phyloP scores from a whole-genome alignment of 1,140 invertebrate species.

The Micrasema minimum region DNA sequence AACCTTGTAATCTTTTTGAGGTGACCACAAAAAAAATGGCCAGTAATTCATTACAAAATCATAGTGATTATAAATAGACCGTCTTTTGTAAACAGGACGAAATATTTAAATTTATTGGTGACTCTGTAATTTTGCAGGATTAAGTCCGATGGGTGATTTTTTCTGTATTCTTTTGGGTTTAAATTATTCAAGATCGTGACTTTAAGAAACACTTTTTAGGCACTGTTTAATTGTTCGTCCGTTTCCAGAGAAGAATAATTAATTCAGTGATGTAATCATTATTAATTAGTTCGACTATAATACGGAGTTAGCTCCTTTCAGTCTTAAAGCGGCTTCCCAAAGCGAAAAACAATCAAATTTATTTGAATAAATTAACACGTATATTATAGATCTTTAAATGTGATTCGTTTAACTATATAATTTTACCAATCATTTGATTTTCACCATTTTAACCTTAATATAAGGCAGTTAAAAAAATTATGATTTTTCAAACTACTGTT shows the following conservation, averaged over 20 bases:
- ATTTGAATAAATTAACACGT: too few species aligned
- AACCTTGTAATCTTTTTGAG: too few species aligned
- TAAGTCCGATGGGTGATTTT: constrained; percentile 5
- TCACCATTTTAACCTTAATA: too few species aligned
- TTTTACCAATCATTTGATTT: too few species aligned
- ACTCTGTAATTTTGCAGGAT: constrained; percentile 13
- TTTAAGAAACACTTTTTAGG: not conserved
- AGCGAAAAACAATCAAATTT: too few species aligned
- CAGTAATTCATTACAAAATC: too few species aligned
- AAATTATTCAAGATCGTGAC: constrained; percentile 25
- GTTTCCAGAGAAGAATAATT: constrained; percentile 5
- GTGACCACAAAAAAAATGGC: too few species aligned
- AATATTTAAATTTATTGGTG: constrained; percentile 1
- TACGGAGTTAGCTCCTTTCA: not conserved
- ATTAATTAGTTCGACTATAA: not conserved
- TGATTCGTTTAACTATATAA: too few species aligned
- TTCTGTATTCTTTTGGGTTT: constrained; percentile 1
- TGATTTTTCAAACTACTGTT: too few species aligned
- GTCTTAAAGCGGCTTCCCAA: not conserved
- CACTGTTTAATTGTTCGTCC: not conserved
- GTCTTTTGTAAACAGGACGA: not conserved
- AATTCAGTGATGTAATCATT: not conserved
- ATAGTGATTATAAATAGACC: not conserved
- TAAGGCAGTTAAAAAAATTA: too few species aligned
- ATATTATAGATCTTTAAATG: too few species aligned